phyloP scores from a whole-genome alignment of 2,888 invertebrate genomes.

The Tineola bisselliella region DNA sequence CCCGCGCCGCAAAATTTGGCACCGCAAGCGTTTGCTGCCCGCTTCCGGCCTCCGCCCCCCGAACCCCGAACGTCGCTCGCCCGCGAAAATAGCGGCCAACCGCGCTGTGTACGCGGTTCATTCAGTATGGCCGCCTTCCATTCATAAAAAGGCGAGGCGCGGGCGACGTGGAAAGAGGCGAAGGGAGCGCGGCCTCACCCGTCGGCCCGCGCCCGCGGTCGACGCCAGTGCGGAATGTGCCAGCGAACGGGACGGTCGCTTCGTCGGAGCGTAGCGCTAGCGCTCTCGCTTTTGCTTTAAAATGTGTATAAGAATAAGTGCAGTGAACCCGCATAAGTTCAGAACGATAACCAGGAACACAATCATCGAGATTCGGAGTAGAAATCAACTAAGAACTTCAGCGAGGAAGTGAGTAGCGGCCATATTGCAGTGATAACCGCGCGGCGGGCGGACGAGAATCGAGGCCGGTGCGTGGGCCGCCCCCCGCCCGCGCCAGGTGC shows the following conservation, averaged over 20 bases:
- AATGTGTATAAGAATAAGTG: slow-evolving; percentile 69
- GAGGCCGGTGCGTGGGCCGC: slow-evolving; percentile 70
- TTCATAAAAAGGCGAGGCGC: slow-evolving; percentile 75
- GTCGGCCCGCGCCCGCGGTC: slow-evolving; percentile 58
- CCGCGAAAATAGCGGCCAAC: slow-evolving; percentile 67
- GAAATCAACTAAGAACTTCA: slow-evolving; percentile 69
- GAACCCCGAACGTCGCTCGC: slow-evolving; percentile 51
- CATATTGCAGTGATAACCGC: slow-evolving; percentile 70
- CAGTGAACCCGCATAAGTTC: slow-evolving; percentile 68
- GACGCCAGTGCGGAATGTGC: slow-evolving; percentile 68
- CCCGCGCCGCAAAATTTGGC: slow-evolving; percentile 68
- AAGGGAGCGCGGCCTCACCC: slow-evolving; percentile 61
- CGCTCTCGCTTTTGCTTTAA: slow-evolving; percentile 68
- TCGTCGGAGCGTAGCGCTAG: slow-evolving; percentile 69
- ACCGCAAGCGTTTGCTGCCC: slow-evolving; percentile 62
- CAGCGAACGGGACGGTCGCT: slow-evolving; percentile 68
- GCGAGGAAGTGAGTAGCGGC: slow-evolving; percentile 70
- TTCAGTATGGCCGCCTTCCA: slow-evolving; percentile 78
- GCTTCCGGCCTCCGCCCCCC: slow-evolving; percentile 63
- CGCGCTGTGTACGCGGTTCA: slow-evolving; percentile 72
- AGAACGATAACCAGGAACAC: slow-evolving; percentile 64
- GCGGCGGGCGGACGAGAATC: slow-evolving; percentile 68
- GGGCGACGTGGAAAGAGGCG: slow-evolving; percentile 54
- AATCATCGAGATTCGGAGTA: slow-evolving; percentile 67
- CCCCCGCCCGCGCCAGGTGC: slow-evolving; percentile 54